Evolutionary conservation across 1,140 invertebrate species (phyloP), one percentile per base, ranked within the genome.

Genomic region (Yoshiicerus persimilis): DNA sequence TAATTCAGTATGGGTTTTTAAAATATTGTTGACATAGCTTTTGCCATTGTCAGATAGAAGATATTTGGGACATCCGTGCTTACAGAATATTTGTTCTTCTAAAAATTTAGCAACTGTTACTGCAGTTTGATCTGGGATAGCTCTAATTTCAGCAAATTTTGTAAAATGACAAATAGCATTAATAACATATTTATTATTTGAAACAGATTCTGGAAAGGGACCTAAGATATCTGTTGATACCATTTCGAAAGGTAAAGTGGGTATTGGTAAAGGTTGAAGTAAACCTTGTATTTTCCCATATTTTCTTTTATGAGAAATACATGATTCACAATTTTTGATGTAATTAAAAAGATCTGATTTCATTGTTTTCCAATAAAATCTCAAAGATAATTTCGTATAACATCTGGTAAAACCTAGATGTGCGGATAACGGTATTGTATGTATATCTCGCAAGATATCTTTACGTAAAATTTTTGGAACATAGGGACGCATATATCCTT

Each of bases 161-260:
- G 92, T 91, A n/a, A 92, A 87, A 89, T 92, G 91, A 75, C 92
- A 92, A 90, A 92, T 92, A 9, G 92, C 66, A n/a, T 92, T 91
- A 27, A 92, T 84, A n/a, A 92, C 91, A 88, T 89, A 92, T 89
- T 87, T 89, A 88, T 92, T 92, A 9, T 90, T 87, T n/a, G 77
- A 47, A 34, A 88, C 47, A 6, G 91, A 91, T 83, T 88, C 9
- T 5, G 89, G 90, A 75, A 92, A 86, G 6, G 91, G 92, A 56
- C 92, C 92, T 64, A 91, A 91, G 34, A 92, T 90, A 87, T 92
- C 92, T 36, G 91, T 77, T 13, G 89, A 88, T 38, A 92, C 25
- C 83, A 75, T 89, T 90, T 91, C 88, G 77, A 90, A 91, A 13
- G 89, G 87, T 77, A 75, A 64, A 36, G 84, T 30, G 9, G 90